These are phyloP conservation scores for Stenotaenia linearis DNA, from an alignment of 2,888 invertebrate species.

Conservation along the genomic window DNA sequence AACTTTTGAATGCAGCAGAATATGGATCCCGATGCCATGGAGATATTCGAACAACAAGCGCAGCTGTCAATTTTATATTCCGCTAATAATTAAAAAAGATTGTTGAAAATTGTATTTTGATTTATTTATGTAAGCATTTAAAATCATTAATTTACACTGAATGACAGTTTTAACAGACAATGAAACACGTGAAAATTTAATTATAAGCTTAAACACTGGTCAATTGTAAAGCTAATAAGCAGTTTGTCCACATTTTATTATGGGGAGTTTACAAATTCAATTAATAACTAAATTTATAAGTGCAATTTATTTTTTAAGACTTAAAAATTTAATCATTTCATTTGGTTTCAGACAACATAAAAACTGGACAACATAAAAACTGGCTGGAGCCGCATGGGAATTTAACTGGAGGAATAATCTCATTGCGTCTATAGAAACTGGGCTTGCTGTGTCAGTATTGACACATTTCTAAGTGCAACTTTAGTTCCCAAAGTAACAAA, in stretches of 20 bases:
- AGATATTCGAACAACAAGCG: background rate
- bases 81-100: background rate
- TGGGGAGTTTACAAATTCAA: background rate
- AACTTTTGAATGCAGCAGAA: background rate
- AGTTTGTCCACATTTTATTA: background rate
- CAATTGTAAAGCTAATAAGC: background rate
- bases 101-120: no score
- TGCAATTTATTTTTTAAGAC: background rate
- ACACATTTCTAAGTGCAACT: background rate
- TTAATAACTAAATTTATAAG: background rate
- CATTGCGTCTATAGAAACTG: background rate
- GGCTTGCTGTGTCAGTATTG: background rate
- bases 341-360: no score
- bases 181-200: no score
- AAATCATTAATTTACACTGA: no score
- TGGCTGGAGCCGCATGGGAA: background rate
- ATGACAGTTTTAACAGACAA: no score
- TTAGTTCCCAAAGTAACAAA: constrained; percentile 9
- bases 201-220: background rate
- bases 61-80: background rate
- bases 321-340: no score
- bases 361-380: no score
- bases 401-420: background rate
- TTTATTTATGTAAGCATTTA: no score
- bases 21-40: background rate